Evolutionary conservation across 2,113 vertebrate species (phyloP).

Genomic region (Bubalus kerabau): DNA sequence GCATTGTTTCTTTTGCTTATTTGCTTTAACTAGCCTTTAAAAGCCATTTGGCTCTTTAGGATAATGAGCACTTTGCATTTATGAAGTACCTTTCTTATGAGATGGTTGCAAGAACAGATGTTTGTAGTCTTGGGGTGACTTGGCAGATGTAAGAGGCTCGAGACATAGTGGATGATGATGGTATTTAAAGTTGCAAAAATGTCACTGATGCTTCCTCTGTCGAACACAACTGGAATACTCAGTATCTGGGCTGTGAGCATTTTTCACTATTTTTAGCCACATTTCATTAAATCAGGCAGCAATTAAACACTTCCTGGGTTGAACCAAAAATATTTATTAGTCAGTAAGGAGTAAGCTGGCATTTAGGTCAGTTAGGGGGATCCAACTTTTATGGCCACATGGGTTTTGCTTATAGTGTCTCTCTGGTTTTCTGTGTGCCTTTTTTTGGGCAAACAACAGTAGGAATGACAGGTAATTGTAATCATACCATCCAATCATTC

Average conservation of each 20-base stretch:
- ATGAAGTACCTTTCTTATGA: conserved; percentile 72
- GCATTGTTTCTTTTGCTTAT: conserved; percentile 44
- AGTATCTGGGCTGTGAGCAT: background rate
- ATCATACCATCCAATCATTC: background rate
- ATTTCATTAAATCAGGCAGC: conserved; percentile 74
- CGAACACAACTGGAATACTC: background rate
- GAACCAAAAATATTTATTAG: conserved; percentile 20
- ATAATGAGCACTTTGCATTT: conserved; percentile 73
- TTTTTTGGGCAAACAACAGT: background rate
- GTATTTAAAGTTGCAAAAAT: conserved; percentile 37
- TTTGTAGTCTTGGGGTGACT: conserved; percentile 62
- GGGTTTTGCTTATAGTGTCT: accelerated
- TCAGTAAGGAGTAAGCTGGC: background rate
- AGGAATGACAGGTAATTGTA: accelerated
- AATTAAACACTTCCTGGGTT: conserved; percentile 64
- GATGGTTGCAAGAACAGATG: conserved; percentile 72
- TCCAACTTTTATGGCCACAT: background rate
- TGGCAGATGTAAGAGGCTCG: background rate
- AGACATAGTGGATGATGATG: background rate
- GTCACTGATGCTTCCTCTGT: background rate
- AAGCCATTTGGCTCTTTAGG: conserved; percentile 74
- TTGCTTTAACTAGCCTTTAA: conserved; percentile 73
- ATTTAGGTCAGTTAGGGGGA: conserved; percentile 3
- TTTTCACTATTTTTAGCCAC: conserved; percentile 59
- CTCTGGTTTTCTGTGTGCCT: background rate